Evolutionary conservation across 2,888 invertebrate genomes (phyloP), one percentile per base, ranked within the genome.

Genomic region (Dynastes hyllus): DNA sequence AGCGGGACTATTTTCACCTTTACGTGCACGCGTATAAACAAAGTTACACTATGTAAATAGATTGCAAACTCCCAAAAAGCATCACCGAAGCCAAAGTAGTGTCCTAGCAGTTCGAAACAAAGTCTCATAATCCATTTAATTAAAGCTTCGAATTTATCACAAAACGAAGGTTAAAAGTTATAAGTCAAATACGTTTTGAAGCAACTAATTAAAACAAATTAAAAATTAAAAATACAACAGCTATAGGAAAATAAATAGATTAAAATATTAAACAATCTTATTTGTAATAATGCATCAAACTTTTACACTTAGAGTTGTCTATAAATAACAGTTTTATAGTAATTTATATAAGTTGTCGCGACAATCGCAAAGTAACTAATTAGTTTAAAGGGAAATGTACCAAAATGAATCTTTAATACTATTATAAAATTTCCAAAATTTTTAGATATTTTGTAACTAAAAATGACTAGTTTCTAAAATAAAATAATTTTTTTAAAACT

Each of bases 41-140:
- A 73, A 65, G 53, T 79, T 75, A 66, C 53, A 50, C 13, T 80
- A 16, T 16, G 16, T 16, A 80, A 80, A 78, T 55, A 61, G 80
- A 65, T 80, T 78, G 45, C 27, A 75, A 78, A 78, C 66, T 78
- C 69, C 75, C 77, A 75, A 80, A 80, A 80, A 73, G 53, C 65
- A 75, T 29, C n/a, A 53, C 58, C 9, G 77, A 77, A 77, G 67
- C 77, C 77, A 50, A 61, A 78, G 71, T 80, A 80, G 58, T 78
- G 80, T 50, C 50, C 75, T 55, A 66, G 51, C 32, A 29, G 32
- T 29, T 58, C 55, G 61, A 79, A 79, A 71, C 78, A 78, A 45
- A 75, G 45, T 61, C 16, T 61, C 61, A 13, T 75, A 61, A 75
- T 61, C 61, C 61, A 11, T n/a, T 75, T 75, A 75, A 75, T 75